Percentiles rank a stretch among this genome's conserved stretches.
These are phyloP conservation scores for Bombus cullumanus DNA, from an alignment of 1,140 invertebrate genomes.

Conservation along the genomic window DNA sequence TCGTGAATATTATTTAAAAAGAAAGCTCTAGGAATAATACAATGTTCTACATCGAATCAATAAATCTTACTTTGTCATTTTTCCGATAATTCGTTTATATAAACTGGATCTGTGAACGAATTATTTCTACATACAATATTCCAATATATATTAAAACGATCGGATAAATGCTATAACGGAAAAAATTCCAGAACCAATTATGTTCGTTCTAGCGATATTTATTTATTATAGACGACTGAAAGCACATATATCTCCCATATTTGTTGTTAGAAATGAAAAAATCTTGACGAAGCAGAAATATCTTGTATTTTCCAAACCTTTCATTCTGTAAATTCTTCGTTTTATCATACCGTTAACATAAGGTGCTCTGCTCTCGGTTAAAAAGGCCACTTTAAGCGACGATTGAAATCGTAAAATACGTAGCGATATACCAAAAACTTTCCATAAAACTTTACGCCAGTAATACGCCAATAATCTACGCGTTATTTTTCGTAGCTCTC, in stretches of 20 bases:
- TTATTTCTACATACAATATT: too few species aligned
- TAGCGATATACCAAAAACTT: neutral
- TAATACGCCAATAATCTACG: neutral
- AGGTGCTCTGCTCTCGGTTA: neutral
- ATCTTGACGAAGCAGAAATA: neutral
- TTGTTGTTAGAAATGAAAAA: neutral
- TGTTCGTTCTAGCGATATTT: too few species aligned
- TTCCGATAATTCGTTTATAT: neutral
- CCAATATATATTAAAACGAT: too few species aligned
- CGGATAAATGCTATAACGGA: too few species aligned
- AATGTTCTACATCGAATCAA: neutral
- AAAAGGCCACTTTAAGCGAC: neutral
- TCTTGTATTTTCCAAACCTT: neutral
- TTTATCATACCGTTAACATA: neutral
- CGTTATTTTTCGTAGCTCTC: neutral
- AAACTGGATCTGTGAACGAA: too few species aligned
- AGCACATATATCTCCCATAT: neutral
- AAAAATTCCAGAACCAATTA: neutral
- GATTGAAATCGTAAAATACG: neutral
- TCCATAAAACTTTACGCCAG: neutral
- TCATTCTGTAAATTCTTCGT: neutral
- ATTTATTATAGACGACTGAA: neutral
- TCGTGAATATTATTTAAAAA: neutral
- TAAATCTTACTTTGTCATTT: neutral
- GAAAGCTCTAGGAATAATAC: neutral